phyloP scores from a whole-genome alignment of 2,113 vertebrate genomes.

The Thymallus thymallus region DNA sequence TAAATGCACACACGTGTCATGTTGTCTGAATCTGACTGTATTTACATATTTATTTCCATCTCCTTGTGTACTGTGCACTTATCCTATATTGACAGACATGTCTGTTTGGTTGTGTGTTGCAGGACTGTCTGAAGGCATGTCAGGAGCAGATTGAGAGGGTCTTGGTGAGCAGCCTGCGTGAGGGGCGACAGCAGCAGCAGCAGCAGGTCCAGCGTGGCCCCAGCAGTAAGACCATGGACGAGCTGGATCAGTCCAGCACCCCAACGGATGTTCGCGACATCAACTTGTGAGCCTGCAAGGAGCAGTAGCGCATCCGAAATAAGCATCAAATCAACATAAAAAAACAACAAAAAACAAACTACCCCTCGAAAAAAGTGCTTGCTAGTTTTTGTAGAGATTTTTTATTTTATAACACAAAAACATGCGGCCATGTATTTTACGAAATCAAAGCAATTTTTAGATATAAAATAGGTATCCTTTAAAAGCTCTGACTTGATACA shows the following conservation, averaged over 20 bases:
- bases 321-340: slow-evolving; percentile 45
- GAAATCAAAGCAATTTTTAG: slow-evolving; percentile 83
- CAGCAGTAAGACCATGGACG: slow-evolving; percentile 84
- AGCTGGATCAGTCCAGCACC: slow-evolving; percentile 94
- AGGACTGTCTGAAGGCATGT: slow-evolving; percentile 96
- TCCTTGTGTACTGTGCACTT: background rate
- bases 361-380: slow-evolving; percentile 77
- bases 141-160: slow-evolving; percentile 96
- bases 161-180: slow-evolving; percentile 86
- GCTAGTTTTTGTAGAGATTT: slow-evolving; percentile 72
- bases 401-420: slow-evolving; percentile 70
- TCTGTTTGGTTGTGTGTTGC: slow-evolving; percentile 20
- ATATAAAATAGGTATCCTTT: slow-evolving; percentile 64
- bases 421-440: slow-evolving; percentile 76
- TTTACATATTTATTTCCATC: background rate
- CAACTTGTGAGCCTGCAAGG: slow-evolving; percentile 78
- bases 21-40: no score
- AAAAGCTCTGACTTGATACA: slow-evolving; percentile 69
- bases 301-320: slow-evolving; percentile 26
- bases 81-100: background rate
- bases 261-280: slow-evolving; percentile 95
- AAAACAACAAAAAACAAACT: slow-evolving; percentile 68
- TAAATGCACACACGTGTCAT: no score
- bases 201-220: slow-evolving; percentile 80
- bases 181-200: slow-evolving; percentile 84